Base-by-base conservation (phyloP, 2,797 vertebrate species). In the Acanthis flammea region DNA sequence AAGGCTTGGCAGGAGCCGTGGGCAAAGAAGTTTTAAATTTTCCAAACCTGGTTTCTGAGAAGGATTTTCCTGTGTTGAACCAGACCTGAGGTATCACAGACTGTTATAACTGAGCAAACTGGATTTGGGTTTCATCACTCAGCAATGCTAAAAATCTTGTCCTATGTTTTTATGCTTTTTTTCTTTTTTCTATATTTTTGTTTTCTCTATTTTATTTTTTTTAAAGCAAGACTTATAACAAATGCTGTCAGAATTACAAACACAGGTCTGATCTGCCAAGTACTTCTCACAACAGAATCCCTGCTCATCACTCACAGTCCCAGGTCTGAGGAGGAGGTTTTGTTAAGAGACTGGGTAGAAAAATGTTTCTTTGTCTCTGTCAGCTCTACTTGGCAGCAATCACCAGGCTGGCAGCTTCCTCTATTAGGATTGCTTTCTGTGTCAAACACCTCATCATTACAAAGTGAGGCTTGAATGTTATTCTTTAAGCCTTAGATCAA, bases 401-500 rank as follows among this genome's bases (percentile, higher is more conserved):
- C 83, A 70, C 65, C 0, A 1, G 61, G 88, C 86, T 73, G 75
- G 88, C 94, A 93, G 92, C 82, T 81, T 89, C 76, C 86, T 91
- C 84, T 82, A 25, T 89, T 73, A 94, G 94, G 70, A 78, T 72
- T 92, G 76, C 70, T 94, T 96, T 94, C 72, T 86, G 90, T 94
- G 95, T 97, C 94, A 94, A 91, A 96, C 91, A 95, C 86, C 89
- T 95, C 92, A 86, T 94, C 94, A 91, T 91, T 86, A 95, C 89
- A 88, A 94, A 94, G 76, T 47, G 87, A 84, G 82, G 89, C 88
- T 95, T 86, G 90, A 91, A 94, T 85, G 95, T 94, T 96, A 88
- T 94, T 97, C 91, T 95, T 94, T 88, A 94, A 97, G 95, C 87
- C 87, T 96, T 97, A 96, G 92, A 96, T 95, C 95, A 94, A 86